phyloP scores from a whole-genome alignment of 2,113 vertebrate genomes.

The Rhinogobius similis region DNA sequence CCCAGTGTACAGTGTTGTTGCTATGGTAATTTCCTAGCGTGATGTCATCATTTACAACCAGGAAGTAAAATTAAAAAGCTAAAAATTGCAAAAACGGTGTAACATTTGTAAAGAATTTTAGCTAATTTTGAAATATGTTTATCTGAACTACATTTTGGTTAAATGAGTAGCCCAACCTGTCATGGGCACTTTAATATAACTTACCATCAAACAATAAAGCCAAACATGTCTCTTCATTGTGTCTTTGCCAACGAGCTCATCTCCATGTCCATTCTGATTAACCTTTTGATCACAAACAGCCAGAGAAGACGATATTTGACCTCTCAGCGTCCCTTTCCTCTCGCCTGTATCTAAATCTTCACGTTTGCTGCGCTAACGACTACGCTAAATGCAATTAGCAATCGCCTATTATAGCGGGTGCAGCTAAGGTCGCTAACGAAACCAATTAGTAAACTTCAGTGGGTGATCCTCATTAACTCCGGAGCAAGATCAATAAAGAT shows the following conservation, averaged over 20 bases:
- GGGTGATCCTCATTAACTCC: slow-evolving; percentile 62
- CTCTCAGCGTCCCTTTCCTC: not conserved
- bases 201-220: no score
- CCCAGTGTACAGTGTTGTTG: no score
- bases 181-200: no score
- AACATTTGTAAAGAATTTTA: no score
- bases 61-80: no score
- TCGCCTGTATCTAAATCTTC: not conserved
- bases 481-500: slow-evolving; percentile 48
- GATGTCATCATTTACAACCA: no score
- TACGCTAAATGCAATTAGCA: not conserved
- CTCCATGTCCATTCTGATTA: not conserved
- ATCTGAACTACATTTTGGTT: no score
- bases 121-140: no score
- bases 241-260: not conserved
- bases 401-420: not conserved
- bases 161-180: no score
- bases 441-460: slow-evolving; percentile 18
- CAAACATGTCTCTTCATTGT: not conserved
- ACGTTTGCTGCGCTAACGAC: not conserved
- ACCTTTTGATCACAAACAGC: not conserved
- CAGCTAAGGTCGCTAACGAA: not conserved
- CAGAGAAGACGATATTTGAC: not conserved
- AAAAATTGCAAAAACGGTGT: no score
- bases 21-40: no score